Evolutionary conservation across 92 coral and sea anemone genomes (phyloP), one percentile per base, ranked within the genome.

Genomic region (Siderastrea siderea): DNA sequence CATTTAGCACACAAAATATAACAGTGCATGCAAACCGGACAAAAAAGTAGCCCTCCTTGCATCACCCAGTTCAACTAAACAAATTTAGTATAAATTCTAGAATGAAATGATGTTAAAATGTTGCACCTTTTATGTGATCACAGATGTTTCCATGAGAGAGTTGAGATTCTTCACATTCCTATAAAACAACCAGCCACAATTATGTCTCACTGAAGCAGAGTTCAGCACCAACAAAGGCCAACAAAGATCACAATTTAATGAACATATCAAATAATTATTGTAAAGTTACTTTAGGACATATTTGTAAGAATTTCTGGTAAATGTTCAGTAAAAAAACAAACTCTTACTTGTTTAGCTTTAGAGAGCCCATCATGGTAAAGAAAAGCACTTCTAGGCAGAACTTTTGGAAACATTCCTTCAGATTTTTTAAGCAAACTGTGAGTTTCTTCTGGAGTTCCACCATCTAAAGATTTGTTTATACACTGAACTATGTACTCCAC

Each of bases 371-470:
- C 90, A 86, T 98, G 95, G 87, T 98, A 98, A 11, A 98, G 93
- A 74, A 73, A 95, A 6, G 98, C 96, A 94, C 99, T 98, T 71
- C 99, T 93, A 62, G 92, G 85, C 45, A 91, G 81, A 3, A 98
- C 99, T 46, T 44, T 90, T 19, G 99, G 98, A 48, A 98, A 72
- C 95, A 92, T 84, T 12, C 98, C 98, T 64, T 98, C 99, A 51
- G 90, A 95, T 68, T 91, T 94, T 78, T 78, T 94, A 79, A 98
- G 68, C 89, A 98, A 66, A 17, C 73, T 69, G 8, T 92, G 99
- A 4, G 98, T 94, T 59, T 94, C 98, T 10, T 91, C 94, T 0
- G 93, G 92, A 17, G 94, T 84, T 47, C 93, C 99, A 16, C 69
- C 91, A 60, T 95, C 94, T 72, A 98, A 87, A 13, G 98, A 91